Percentiles rank a stretch among this genome's conserved stretches.
phyloP scores from a whole-genome alignment of 1,140 invertebrate species.

The Kradibia gibbosae region DNA sequence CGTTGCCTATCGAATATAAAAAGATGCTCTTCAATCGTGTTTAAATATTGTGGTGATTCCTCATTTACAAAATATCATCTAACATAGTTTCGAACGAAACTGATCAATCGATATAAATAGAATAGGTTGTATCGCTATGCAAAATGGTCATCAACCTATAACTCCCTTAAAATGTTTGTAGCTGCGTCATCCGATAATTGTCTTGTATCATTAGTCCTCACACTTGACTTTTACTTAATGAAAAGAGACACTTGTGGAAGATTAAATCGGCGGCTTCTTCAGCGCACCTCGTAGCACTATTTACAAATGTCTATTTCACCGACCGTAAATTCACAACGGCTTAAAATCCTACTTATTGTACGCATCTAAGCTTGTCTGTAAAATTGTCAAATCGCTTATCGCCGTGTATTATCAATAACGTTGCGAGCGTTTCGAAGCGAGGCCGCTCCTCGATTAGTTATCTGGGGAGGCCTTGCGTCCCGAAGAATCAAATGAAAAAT shows the following conservation, averaged over 20 bases:
- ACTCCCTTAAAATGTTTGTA: neutral
- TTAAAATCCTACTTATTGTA: constrained; percentile 9
- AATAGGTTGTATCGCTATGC: neutral
- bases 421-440: neutral
- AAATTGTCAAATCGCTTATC: neutral
- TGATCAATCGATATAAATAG: neutral
- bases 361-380: neutral
- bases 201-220: neutral
- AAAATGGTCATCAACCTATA: neutral
- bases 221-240: neutral
- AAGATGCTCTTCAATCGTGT: no score
- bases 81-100: neutral
- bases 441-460: neutral
- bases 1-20: no score
- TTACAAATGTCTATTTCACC: neutral
- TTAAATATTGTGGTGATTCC: no score
- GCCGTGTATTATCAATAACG: neutral
- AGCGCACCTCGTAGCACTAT: neutral
- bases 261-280: neutral
- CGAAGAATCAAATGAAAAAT: neutral
- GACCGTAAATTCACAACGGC: constrained; percentile 2
- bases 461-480: neutral
- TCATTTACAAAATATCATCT: neutral
- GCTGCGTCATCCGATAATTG: neutral
- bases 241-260: neutral